Percentiles rank a stretch among this genome's conserved stretches.
Evolutionary conservation across 2,797 vertebrate genomes (phyloP).

Genomic region (Scyliorhinus canicula): DNA sequence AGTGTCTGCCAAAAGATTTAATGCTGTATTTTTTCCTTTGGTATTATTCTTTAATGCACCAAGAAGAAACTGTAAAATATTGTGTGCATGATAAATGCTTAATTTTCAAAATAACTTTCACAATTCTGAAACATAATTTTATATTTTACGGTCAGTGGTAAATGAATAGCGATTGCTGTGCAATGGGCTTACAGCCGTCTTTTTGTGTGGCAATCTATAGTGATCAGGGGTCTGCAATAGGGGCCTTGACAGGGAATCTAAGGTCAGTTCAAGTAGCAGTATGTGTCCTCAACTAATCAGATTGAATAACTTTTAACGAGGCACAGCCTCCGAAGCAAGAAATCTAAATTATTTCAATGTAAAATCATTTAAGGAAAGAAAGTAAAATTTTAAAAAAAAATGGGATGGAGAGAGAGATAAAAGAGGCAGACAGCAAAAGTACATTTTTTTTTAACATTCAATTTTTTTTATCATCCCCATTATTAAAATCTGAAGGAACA

Average conservation of each 20-base stretch:
- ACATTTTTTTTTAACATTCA: neutral
- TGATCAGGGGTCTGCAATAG: neutral
- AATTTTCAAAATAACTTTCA: neutral
- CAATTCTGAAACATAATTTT: neutral
- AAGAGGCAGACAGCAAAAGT: neutral
- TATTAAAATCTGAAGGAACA: neutral
- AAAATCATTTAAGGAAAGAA: neutral
- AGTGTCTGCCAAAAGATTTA: neutral
- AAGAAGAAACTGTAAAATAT: neutral
- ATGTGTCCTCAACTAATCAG: neutral
- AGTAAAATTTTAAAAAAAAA: neutral
- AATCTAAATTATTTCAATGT: neutral
- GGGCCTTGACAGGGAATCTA: neutral
- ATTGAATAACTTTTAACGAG: neutral
- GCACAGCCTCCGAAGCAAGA: neutral
- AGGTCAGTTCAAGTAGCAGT: neutral
- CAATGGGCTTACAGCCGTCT: neutral
- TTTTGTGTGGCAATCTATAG: neutral
- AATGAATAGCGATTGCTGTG: neutral
- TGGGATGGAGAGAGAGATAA: neutral
- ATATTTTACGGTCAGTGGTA: neutral
- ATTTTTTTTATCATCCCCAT: neutral
- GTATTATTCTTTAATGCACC: neutral
- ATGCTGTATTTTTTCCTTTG: neutral
- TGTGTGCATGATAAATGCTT: neutral